Conservation (phyloP, 2,113 vertebrate species). For the Myotis brandtii region DNA sequence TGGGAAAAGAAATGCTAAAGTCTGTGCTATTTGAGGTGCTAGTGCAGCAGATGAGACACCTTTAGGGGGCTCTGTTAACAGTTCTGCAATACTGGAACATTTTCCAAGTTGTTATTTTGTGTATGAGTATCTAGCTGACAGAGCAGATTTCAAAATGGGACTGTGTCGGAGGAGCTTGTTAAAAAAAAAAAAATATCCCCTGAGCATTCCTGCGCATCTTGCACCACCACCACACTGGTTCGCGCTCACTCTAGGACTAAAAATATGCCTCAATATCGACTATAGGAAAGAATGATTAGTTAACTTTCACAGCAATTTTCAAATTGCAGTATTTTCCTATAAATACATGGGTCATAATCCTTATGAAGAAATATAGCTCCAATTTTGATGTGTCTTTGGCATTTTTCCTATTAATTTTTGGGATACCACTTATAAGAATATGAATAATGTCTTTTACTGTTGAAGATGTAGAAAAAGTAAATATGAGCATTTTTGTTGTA, state of each 20-base stretch:
- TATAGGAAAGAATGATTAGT: neutral
- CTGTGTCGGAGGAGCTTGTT: neutral
- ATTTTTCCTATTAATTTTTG: neutral
- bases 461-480: neutral
- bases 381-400: neutral
- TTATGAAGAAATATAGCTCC: neutral
- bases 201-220: neutral
- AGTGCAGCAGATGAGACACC: neutral
- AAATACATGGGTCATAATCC: neutral
- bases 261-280: neutral
- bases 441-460: neutral
- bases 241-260: neutral
- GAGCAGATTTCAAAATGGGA: neutral
- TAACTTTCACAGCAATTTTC: neutral
- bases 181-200: neutral
- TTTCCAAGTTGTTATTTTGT: neutral
- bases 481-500: neutral
- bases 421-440: neutral
- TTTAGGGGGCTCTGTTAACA: neutral
- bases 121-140: neutral
- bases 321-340: neutral
- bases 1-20: neutral
- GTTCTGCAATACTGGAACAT: neutral
- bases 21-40: neutral
- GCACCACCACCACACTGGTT: neutral